These are phyloP conservation scores for Crocidura indochinensis DNA, from an alignment of 2,797 vertebrate genomes.

Conservation along the genomic window DNA sequence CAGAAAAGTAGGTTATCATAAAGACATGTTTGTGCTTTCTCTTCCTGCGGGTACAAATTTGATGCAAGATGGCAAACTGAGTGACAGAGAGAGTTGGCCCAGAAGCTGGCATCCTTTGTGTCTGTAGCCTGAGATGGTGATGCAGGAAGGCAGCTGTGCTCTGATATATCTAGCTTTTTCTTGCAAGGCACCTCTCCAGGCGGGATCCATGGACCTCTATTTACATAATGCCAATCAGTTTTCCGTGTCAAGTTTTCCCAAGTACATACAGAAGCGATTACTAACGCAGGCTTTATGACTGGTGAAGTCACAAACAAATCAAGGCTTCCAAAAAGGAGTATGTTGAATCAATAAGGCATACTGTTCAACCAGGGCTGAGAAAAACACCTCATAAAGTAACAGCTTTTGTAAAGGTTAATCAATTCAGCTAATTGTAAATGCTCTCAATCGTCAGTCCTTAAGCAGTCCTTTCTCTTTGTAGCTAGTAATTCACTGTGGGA, in stretches of 20 bases:
- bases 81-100: neutral
- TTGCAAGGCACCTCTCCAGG: fast-evolving
- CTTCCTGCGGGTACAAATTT: neutral
- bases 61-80: slow-evolving; percentile 24
- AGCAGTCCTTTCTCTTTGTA: slow-evolving; percentile 87
- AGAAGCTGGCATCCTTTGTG: slow-evolving; percentile 60
- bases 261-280: slow-evolving; percentile 65
- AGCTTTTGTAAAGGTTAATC: slow-evolving; percentile 91
- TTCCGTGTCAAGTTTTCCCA: slow-evolving; percentile 65
- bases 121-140: neutral
- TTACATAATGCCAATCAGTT: slow-evolving; percentile 81
- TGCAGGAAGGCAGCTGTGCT: slow-evolving; percentile 20
- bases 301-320: slow-evolving; percentile 84
- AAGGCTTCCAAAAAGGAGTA: slow-evolving; percentile 71
- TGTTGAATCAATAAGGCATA: slow-evolving; percentile 89
- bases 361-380: slow-evolving; percentile 86
- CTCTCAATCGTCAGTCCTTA: slow-evolving; percentile 88
- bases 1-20: neutral
- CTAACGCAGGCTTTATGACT: slow-evolving; percentile 71
- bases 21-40: neutral
- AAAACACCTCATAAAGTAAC: slow-evolving; percentile 88
- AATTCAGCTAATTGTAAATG: slow-evolving; percentile 91
- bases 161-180: slow-evolving; percentile 51
- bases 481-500: slow-evolving; percentile 86
- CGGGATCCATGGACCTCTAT: neutral